phyloP scores from a whole-genome alignment of 2,888 invertebrate genomes.

The Chorisops tibialis region DNA sequence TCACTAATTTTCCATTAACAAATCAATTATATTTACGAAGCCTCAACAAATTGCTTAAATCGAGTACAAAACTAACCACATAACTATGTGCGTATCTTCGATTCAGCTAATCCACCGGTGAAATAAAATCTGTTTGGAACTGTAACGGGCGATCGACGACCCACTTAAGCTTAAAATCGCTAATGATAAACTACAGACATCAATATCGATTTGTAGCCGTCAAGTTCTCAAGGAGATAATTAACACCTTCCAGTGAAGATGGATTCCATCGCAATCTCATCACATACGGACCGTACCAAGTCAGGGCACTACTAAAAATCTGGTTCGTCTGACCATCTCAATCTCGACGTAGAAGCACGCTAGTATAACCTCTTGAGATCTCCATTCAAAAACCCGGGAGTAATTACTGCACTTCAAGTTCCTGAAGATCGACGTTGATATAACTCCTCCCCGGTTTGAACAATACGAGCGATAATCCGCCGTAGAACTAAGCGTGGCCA shows the following conservation, averaged over 20 bases:
- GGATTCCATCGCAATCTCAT: constrained; percentile 11
- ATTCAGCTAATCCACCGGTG: background rate
- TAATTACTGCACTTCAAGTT: too few species aligned
- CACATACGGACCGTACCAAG: too few species aligned
- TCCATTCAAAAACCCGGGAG: too few species aligned
- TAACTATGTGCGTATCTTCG: too few species aligned
- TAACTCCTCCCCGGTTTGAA: background rate
- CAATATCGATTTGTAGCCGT: constrained; percentile 26
- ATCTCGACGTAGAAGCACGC: too few species aligned
- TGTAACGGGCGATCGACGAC: constrained; percentile 18
- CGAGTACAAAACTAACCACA: background rate
- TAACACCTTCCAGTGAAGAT: constrained; percentile 22
- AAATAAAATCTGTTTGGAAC: constrained; percentile 11
- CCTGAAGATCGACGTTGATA: too few species aligned
- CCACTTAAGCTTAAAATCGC: constrained; percentile 19
- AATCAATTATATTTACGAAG: constrained; percentile 13
- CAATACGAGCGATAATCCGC: constrained; percentile 20
- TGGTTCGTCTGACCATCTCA: too few species aligned
- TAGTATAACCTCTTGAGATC: too few species aligned
- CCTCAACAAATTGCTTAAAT: background rate
- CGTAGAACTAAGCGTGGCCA: constrained; percentile 21
- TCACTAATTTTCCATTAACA: too few species aligned
- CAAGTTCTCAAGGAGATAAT: constrained; percentile 24
- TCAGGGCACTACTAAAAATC: too few species aligned
- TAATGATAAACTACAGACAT: constrained; percentile 25